These are phyloP conservation scores for Ictidomys tridecemlineatus DNA, from an alignment of 2,113 vertebrate genomes.

Conservation along the genomic window DNA sequence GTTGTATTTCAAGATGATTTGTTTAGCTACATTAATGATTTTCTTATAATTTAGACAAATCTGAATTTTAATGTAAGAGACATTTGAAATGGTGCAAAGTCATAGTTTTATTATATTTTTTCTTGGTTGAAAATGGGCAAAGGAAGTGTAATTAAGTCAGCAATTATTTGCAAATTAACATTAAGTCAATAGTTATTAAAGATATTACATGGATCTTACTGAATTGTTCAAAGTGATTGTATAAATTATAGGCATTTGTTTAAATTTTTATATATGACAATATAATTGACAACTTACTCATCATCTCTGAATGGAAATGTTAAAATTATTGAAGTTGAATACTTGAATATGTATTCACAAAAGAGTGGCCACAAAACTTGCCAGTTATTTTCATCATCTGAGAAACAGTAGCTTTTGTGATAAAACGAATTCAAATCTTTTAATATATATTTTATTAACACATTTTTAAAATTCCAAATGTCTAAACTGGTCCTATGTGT, in stretches of 20 bases:
- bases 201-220: conserved; percentile 5
- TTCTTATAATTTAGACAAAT: conserved; percentile 42
- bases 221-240: conserved; percentile 16
- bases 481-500: neutral
- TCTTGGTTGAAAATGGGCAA: conserved; percentile 34
- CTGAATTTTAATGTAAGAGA: conserved; percentile 36
- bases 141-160: neutral
- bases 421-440: neutral
- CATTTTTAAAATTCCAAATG: conserved; percentile 5
- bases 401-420: conserved; percentile 19
- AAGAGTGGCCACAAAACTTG: neutral
- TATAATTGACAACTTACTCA: neutral
- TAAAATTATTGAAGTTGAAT: conserved; percentile 64
- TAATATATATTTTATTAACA: neutral
- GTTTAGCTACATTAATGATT: neutral
- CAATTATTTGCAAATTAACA: conserved; percentile 38
- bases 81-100: neutral
- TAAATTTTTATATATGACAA: conserved; percentile 32
- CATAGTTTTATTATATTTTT: neutral
- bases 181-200: neutral
- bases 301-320: conserved; percentile 54
- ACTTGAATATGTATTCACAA: neutral
- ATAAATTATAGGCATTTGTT: conserved; percentile 55
- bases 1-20: conserved; percentile 3
- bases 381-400: neutral